These are phyloP conservation scores for Dicyrtomina minuta DNA, from an alignment of 2,888 invertebrate species.

Conservation along the genomic window DNA sequence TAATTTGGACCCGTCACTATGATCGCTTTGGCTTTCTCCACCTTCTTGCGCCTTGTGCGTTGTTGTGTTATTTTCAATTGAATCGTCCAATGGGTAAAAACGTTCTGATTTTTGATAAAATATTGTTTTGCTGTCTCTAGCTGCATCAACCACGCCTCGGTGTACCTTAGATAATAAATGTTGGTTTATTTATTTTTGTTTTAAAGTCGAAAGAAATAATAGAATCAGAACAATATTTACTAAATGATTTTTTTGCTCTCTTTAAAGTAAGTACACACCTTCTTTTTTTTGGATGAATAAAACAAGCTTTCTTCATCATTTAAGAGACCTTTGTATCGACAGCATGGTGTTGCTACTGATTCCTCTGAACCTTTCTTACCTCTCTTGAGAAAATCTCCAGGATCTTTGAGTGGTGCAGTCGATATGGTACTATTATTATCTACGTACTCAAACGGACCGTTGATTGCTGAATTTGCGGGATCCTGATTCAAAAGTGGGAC, in stretches of 20 bases:
- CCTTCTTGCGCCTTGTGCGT: no score
- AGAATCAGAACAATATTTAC: neutral
- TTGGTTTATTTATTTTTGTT: neutral
- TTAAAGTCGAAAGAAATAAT: neutral
- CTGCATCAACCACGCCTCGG: constrained; percentile 12
- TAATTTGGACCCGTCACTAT: no score
- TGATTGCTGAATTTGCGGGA: no score
- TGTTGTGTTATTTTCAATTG: no score
- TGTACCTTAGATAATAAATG: neutral
- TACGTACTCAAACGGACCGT: constrained; percentile 2
- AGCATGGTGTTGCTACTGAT: neutral
- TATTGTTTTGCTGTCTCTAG: constrained; percentile 17
- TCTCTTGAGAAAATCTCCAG: neutral
- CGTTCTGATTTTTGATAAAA: constrained; percentile 13
- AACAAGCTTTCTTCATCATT: constrained; percentile 24
- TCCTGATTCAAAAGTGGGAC: no score
- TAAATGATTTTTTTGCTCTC: no score
- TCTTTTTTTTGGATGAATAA: constrained; percentile 16
- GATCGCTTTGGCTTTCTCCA: no score
- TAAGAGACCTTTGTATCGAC: constrained; percentile 17
- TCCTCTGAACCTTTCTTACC: neutral
- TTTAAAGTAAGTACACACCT: no score
- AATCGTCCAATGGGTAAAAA: no score
- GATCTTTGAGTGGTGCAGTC: constrained; percentile 17
- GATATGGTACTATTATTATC: constrained; percentile 9